These are phyloP conservation scores for Brachyhypopomus gauderio DNA, from an alignment of 2,113 vertebrate species.

Conservation along the genomic window DNA sequence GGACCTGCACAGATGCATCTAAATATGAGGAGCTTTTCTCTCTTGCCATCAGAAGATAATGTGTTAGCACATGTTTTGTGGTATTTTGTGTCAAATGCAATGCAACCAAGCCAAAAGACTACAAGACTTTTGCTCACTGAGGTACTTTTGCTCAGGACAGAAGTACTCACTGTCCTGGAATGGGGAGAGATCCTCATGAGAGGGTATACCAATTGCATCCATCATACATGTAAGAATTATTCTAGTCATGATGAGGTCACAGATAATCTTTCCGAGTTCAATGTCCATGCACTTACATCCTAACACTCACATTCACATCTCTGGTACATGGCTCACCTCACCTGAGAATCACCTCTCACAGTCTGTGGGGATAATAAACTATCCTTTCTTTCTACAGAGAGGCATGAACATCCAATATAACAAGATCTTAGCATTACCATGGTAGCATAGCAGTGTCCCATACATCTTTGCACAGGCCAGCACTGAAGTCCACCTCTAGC, in stretches of 20 bases:
- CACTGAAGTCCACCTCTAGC: not conserved
- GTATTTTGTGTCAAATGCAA: slow-evolving; percentile 10
- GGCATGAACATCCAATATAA: slow-evolving; percentile 27
- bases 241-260: slow-evolving; percentile 2
- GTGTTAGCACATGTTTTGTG: slow-evolving; percentile 17
- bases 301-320: not conserved
- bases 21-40: slow-evolving; percentile 5
- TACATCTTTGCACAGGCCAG: slow-evolving; percentile 15
- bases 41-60: slow-evolving; percentile 22
- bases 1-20: too few relatives aligned
- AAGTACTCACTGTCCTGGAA: too few relatives aligned
- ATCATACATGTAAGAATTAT: not conserved
- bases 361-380: slow-evolving; percentile 30
- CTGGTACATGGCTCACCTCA: not conserved
- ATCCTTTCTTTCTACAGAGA: slow-evolving; percentile 31
- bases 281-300: not conserved
- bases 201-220: not conserved
- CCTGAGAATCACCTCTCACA: slow-evolving; percentile 12
- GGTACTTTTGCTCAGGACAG: too few relatives aligned
- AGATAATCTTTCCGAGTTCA: not conserved
- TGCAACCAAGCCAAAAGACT: not conserved
- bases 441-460: slow-evolving; percentile 37
- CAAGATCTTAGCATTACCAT: slow-evolving; percentile 1
- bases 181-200: not conserved
- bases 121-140: too few relatives aligned